Base-by-base conservation (phyloP, 2,113 vertebrate genomes). In the Ctenomys sociabilis region DNA sequence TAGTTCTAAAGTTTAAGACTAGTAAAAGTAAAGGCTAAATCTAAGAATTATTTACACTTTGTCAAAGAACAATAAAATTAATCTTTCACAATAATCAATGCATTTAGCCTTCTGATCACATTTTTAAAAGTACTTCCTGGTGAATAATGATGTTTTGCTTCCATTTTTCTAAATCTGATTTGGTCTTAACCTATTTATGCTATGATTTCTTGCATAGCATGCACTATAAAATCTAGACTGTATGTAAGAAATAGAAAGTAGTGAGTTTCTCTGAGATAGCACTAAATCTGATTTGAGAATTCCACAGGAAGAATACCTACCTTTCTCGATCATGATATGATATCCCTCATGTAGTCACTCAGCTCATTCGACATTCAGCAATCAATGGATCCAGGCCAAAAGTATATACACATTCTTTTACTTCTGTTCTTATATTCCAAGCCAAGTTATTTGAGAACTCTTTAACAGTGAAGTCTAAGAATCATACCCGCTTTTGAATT, bases 1-100 rank as follows among this genome's bases (percentile, higher is more conserved):
- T 75, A 68, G 49, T 66, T 93, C 7, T 96, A 93, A 94, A 91
- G 64, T 97, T 90, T 24, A 93, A 82, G 1, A 57, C 72, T 59
- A 88, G n/a, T 35, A 72, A 91, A 90, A 96, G 37, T 77, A 82
- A 66, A 93, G 90, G 30, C 16, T 64, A 90, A 87, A 90, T 54
- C 24, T 45, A 68, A 95, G 9, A 93, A 88, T 73, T 85, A 82
- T 28, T 85, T 28, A 43, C 68, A n/a, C 3, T 70, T 88, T 90
- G 68, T 77, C 40, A 88, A 75, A 94, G 10, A 40, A 82, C 21
- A 87, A 78, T 85, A 85, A 96, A 90, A 88, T 30, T 68, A n/a
- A 63, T 91, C 43, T 90, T 88, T 2, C 66, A 68, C 7, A 75
- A 5, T 80, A 6, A 45, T 61, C 28, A 45, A 26, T 87, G 35